Conservation (phyloP, 1,140 invertebrate genomes). For the Trichoplusia ni region DNA sequence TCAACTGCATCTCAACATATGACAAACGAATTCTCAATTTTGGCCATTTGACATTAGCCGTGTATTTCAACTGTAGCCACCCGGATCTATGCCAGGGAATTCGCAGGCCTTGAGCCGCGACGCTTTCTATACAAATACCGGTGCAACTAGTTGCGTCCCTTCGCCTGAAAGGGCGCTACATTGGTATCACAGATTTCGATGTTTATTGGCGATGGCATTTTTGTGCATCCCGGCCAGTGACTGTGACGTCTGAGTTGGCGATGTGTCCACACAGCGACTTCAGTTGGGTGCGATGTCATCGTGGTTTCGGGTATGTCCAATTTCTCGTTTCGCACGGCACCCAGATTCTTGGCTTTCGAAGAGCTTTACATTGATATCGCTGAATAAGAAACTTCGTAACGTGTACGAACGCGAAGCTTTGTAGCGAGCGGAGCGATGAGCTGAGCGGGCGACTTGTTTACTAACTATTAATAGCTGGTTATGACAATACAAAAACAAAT, state of each 20-base stretch:
- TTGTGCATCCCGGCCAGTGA: constrained; percentile 10
- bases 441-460: background rate
- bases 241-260: constrained; percentile 54
- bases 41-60: constrained; percentile 53
- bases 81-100: constrained; percentile 73
- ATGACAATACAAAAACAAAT: too few relatives aligned
- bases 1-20: constrained; percentile 39
- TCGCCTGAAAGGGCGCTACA: constrained; percentile 51
- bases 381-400: constrained; percentile 32
- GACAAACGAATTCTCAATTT: constrained; percentile 65
- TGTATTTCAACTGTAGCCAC: constrained; percentile 54
- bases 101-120: constrained; percentile 59
- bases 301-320: constrained; percentile 67
- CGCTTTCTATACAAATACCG: constrained; percentile 62
- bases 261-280: constrained; percentile 44
- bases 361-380: constrained; percentile 37
- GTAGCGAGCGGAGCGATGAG: constrained; percentile 22
- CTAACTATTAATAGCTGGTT: background rate
- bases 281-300: constrained; percentile 52
- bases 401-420: constrained; percentile 21
- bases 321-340: constrained; percentile 40
- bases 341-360: constrained; percentile 46
- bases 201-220: constrained; percentile 36
- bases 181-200: constrained; percentile 34
- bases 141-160: constrained; percentile 57